Conservation (phyloP, 1,140 invertebrate genomes). For the Nasonia giraulti region DNA sequence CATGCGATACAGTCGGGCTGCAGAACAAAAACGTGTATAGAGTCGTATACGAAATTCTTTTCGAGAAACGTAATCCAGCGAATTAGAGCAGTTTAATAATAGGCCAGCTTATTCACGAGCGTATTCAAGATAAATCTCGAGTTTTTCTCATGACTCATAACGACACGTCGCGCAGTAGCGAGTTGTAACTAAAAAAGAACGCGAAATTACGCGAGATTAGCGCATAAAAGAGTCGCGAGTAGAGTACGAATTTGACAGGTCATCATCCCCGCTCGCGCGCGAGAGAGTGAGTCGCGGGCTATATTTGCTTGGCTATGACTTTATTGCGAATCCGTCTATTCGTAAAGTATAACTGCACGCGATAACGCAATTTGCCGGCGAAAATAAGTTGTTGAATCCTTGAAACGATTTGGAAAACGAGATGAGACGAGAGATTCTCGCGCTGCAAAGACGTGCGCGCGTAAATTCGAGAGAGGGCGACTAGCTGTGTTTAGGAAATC, state of each 20-base stretch:
- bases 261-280: neutral
- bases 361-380: neutral
- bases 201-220: neutral
- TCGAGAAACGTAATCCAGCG: no score
- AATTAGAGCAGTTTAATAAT: no score
- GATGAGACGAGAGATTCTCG: constrained; percentile 35
- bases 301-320: neutral
- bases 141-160: neutral
- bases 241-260: neutral
- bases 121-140: neutral
- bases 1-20: no score
- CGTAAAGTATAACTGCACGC: neutral
- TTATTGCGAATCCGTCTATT: neutral
- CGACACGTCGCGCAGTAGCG: neutral
- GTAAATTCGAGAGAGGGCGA: constrained; percentile 32
- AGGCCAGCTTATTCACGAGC: no score
- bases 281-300: neutral
- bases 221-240: neutral
- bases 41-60: no score
- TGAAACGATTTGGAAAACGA: neutral
- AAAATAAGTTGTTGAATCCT: neutral
- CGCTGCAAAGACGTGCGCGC: neutral
- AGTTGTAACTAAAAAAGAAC: neutral
- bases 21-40: no score
- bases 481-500: neutral